A percentile compares a stretch with the other conserved stretches of the same genome.
Conservation (phyloP, 2,888 invertebrate species). For the Drosophila sordidula region DNA sequence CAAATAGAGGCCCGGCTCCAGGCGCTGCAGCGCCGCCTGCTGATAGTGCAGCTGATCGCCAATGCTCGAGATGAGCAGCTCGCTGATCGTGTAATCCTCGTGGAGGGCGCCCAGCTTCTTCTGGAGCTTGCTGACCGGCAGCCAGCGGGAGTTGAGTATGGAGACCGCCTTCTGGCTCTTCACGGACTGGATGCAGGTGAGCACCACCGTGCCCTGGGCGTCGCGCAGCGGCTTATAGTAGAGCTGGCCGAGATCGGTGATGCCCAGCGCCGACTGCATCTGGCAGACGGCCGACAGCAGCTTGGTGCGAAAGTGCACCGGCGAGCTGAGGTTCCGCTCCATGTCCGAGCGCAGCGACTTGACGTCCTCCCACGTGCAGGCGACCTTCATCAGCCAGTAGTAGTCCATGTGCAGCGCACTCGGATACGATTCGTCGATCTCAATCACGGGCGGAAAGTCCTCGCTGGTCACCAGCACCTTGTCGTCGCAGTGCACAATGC, state of each 20-base stretch:
- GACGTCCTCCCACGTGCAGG: slow-evolving; percentile 98
- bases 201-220: slow-evolving; percentile 94
- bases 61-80: slow-evolving; percentile 94
- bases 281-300: slow-evolving; percentile 96
- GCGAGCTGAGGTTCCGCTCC: slow-evolving; percentile 96
- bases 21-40: slow-evolving; percentile 90
- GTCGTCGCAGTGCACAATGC: slow-evolving; percentile 97
- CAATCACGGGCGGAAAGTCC: slow-evolving; percentile 98
- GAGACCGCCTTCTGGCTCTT: slow-evolving; percentile 91
- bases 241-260: slow-evolving; percentile 97
- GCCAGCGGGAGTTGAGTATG: slow-evolving; percentile 96
- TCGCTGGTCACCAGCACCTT: slow-evolving; percentile 98
- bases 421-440: slow-evolving; percentile 98
- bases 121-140: slow-evolving; percentile 93
- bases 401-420: slow-evolving; percentile 96
- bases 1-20: slow-evolving; percentile 95
- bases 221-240: slow-evolving; percentile 96
- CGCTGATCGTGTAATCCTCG: slow-evolving; percentile 91
- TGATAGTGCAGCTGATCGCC: slow-evolving; percentile 90
- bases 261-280: slow-evolving; percentile 95
- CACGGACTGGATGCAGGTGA: slow-evolving; percentile 92
- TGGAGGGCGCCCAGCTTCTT: slow-evolving; percentile 91
- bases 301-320: slow-evolving; percentile 96
- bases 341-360: slow-evolving; percentile 96
- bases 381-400: slow-evolving; percentile 99